Base-by-base conservation (phyloP, 2,113 vertebrate species). In the Paedocypris sp. region DNA sequence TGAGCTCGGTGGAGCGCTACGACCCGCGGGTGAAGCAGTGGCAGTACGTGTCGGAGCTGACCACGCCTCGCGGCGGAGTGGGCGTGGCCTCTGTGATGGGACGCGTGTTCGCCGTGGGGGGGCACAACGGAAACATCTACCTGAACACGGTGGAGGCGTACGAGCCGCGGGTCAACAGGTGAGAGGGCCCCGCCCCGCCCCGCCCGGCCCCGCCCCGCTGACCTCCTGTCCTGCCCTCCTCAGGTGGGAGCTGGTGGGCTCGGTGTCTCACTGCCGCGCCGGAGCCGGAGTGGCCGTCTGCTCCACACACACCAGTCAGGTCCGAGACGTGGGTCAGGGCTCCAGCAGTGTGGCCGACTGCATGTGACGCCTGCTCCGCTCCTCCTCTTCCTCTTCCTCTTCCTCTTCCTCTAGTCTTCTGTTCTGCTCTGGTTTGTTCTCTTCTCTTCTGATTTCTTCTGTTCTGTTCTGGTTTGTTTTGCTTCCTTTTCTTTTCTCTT, bases 71-170 rank as follows among this genome's bases (percentile, higher is more conserved):
- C 2, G 95, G 95, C 0, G 93, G 92, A 0, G 95, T 99, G 3
- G 95, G 94, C 2, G 97, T 99, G 0, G 93, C 95, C 0, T 90
- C 91, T 0, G 85, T 98, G 22, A 99, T 99, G 93, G 94, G 92
- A 1, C 84, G 85, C 47, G 95, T 98, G 47, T 97, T 94, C 62
- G 94, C 95, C 0, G 94, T 99, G 1, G 95, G 95, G 2, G 95
- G 95, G 2, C 94, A 99, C 71, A 97, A 99, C 3, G 94, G 95
- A 31, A 98, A 94, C 2, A 86, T 92, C 1, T 99, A 99, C 79
- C 82, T 99, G 62, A 98, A 97, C 66, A 97, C 94, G 0, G 94
- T 97, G 70, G 95, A 99, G 79, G 92, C 94, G 0, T 98, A 92
- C 52, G 94, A 98, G 73, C 93, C 95, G 0, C 71, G 88, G 19